Base-by-base conservation (phyloP, 2,888 invertebrate species). In the Heterodera filipjevi region DNA sequence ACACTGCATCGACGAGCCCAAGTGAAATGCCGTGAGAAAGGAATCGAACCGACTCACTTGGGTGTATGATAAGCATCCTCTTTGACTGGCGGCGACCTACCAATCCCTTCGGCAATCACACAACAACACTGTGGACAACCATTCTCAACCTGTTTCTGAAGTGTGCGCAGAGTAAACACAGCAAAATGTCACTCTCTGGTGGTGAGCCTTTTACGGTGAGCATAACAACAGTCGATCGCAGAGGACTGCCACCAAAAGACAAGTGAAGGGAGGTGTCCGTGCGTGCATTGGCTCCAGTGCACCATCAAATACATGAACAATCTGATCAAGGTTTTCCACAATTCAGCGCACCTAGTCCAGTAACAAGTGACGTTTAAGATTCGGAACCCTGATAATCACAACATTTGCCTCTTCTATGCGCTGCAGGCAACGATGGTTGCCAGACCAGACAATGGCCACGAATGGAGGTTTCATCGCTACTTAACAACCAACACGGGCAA, bases 131-230 rank as follows among this genome's bases (percentile, higher is more conserved):
- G 46, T 71, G 16, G 32, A 71, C 3, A 30, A n/a, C 71, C 14
- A 71, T 71, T 1, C 32, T 71, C 16, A 71, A 71, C 35, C 71
- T 16, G 16, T 71, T 71, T 33, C 33, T 71, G 0, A 14, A 30
- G 5, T 30, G 30, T 3, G 33, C 71, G 1, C 71, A 71, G 3
- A 71, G 71, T 12, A 46, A 46, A 12, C 6, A 30, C 71, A 71
- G 5, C 44, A 71, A 8, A 44, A 44, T 6, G n/a, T 70, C 22
- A 70, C 70, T 6, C 70, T 70, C 27, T 70, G 70, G 70, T n/a
- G 70, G 70, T 2, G 44, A 70, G 27, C 70, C 70, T 2, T 70
- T 70, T 10, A 27, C n/a, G 0, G 70, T 70, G n/a, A 70, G 1
- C 6, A 2, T 70, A 1, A 70, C 70, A n/a, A 70, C 70, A 8